phyloP scores from a whole-genome alignment of 2,888 invertebrate species.

The Acanthoscelides obtectus region DNA sequence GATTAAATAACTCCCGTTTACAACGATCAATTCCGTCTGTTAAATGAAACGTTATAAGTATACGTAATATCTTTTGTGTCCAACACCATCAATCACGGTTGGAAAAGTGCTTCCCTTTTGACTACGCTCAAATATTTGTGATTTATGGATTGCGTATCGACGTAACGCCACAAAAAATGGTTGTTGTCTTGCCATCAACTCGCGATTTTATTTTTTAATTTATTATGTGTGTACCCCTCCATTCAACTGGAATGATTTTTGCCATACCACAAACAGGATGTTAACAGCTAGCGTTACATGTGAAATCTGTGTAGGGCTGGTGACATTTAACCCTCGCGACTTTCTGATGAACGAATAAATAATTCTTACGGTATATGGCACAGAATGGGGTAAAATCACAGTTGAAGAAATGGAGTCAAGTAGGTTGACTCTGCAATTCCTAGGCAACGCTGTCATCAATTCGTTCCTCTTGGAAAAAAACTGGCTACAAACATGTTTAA shows the following conservation, averaged over 20 bases:
- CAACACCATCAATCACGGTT: background rate
- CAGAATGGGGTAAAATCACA: too few species aligned
- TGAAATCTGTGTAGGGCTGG: background rate
- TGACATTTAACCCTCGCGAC: too few species aligned
- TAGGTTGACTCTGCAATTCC: too few species aligned
- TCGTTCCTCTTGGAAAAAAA: too few species aligned
- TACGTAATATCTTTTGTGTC: constrained; percentile 25
- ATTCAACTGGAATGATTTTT: background rate
- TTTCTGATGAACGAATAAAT: too few species aligned
- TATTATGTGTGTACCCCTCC: background rate
- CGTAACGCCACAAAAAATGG: background rate
- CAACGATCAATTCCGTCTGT: constrained; percentile 37
- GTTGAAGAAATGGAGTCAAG: too few species aligned
- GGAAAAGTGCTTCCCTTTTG: background rate
- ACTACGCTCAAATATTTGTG: background rate
- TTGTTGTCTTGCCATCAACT: background rate
- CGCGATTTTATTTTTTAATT: background rate
- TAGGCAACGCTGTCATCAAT: too few species aligned
- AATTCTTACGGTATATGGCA: too few species aligned
- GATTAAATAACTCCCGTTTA: constrained; percentile 42
- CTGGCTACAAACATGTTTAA: too few species aligned
- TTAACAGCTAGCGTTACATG: background rate
- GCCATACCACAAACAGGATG: background rate
- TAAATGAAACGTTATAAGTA: constrained; percentile 39
- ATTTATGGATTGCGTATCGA: background rate